Evolutionary conservation across 2,888 invertebrate genomes (phyloP), one percentile per base, ranked within the genome.

Genomic region (Protophormia terraenovae): DNA sequence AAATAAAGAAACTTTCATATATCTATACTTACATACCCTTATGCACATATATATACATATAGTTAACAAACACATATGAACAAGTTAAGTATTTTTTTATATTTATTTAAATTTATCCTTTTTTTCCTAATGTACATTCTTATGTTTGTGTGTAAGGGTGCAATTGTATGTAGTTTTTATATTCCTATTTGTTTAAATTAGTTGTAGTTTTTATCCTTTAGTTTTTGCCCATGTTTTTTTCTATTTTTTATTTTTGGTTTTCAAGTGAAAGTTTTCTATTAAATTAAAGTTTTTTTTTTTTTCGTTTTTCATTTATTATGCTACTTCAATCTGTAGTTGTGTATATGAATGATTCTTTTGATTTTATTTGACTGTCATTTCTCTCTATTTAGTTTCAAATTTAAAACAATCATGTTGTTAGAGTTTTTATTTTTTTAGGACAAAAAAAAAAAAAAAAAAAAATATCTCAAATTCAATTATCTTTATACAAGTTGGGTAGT

Each of bases 111-210:
- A 85, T 82, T 72, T 45, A 77, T 60, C 22, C 16, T 73, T 55
- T 77, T 67, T 66, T 14, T 3, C 24, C 53, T n/a, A n/a, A n/a
- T n/a, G n/a, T n/a, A 29, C 22, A n/a, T n/a, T n/a, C n/a, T n/a
- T 53, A 6, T 22, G 47, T 14, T 14, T 45, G 24, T 7, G 14
- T 45, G 53, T 62, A 22, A 32, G 24, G 27, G 60, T 27, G 50
- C 19, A 22, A 2, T 10, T 4, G 14, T 69, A 35, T 55, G 47
- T 29, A 55, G 14, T 24, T 50, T 53, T 53, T 41, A 41, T 14
- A 58, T 50, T 29, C 27, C 12, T 82, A 85, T 85, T 85, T 82
- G 81, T 58, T 82, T 85, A 81, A 81, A 84, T 84, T 81, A 81
- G 72, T 81, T 85, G 24, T 50, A 41, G 62, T 22, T 81, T 67